Evolutionary conservation across 1,140 invertebrate species (phyloP), one percentile per base, ranked within the genome.

Genomic region (Drosophila funebris): DNA sequence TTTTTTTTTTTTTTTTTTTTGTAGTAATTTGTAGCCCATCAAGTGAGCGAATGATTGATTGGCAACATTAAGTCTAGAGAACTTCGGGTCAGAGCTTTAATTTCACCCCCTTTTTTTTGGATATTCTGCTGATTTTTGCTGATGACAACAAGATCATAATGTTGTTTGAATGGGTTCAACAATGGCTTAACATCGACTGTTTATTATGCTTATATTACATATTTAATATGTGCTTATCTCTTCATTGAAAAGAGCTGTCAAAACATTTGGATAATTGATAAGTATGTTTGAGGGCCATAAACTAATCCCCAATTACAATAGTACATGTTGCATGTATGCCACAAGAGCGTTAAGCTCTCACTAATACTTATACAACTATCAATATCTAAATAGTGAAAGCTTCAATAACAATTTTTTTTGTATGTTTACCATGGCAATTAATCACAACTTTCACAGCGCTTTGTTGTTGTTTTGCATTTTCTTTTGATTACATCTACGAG

Each of bases 11-110:
- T n/a, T n/a, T n/a, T n/a, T n/a, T n/a, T n/a, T 20, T 72, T 58
- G 69, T 72, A 72, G 53, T 43, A 43, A 58, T 67, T 72, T 72
- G 69, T 72, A 37, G 53, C 36, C 62, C 62, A 57, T 72, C 52
- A 72, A 66, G 62, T 39, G 62, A 52, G 69, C 69, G 44, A 72
- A 72, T 72, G 69, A 72, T 72, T 72, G 69, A 72, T 72, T 67
- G 69, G 62, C 36, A 58, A 58, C 62, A 72, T 72, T 67, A 72
- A 52, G 53, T 48, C 44, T 11, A 58, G 14, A 43, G 62, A 67
- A 67, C 62, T 72, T 53, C 43, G 53, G 53, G 46, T 53, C 52
- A 50, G 37, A 44, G 27, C 53, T 53, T 48, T 58, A 24, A 66
- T 66, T 50, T 52, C 46, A 56, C 46, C 44, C 61, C 9, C 46